Base-by-base conservation (phyloP, 2,888 invertebrate genomes). In the Patella caerulea region DNA sequence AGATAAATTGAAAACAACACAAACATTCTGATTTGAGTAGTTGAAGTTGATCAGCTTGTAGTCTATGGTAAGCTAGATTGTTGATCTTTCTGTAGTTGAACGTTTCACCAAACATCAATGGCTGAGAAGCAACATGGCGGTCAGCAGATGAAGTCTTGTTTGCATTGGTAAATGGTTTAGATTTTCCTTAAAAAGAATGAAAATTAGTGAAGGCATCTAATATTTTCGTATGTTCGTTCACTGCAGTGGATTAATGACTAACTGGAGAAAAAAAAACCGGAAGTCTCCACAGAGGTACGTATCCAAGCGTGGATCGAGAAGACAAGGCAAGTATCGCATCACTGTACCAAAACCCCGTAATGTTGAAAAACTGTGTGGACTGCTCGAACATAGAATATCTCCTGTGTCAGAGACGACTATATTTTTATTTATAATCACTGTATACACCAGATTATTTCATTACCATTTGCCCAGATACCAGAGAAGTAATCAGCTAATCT, bases 61-160 rank as follows among this genome's bases (percentile, higher is more conserved):
- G 78, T 69, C 88, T 80, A 74, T 89, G 89, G 71, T 86, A 85
- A 0, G 90, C 88, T 3, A 89, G 82, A 72, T 88, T 87, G 79
- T 85, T 88, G 5, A 90, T 80, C 55, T 86, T 87, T 34, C 90
- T 83, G 0, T 84, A 54, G 74, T 90, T 90, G 79, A 84, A 88
- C 12, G 80, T 78, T 14, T 81, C 77, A 3, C 82, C 84, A 79
- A 85, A 88, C 71, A 74, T 78, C 9, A 88, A 75, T 24, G 89
- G 89, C 73, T 90, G 90, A 11, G 81, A 75, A 4, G 85, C 78
- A 1, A 88, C 86, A 29, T 84, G 83, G 12, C 90, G 79, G 56
- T 87, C 84, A 15, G 85, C 87, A 54, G 76, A 76, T 11, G 72
- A 53, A 9, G 79, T 74, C 1, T 87, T 86, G 29, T 81, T 84